Base-by-base conservation (phyloP, 1,140 invertebrate species). In the Achroia grisella region DNA sequence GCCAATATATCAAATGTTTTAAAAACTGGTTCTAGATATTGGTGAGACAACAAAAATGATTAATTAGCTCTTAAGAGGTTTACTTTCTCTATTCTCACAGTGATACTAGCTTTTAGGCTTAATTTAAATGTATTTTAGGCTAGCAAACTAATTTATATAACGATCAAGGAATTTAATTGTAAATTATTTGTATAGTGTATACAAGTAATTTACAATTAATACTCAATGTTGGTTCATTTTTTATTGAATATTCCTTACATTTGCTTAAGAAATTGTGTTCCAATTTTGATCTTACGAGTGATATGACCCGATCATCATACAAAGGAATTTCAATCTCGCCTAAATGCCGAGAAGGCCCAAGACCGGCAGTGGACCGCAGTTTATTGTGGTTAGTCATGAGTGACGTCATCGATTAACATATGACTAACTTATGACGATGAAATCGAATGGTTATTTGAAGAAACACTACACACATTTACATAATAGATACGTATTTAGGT, bases 321-420 rank as follows among this genome's bases (percentile, higher is more conserved):
- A 50, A 58, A 56, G 47, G 51, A 56, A 62, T 48, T 51, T 52
- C 50, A 13, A 49, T 54, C 52, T 70, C 56, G 45, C 53, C 63
- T 56, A 58, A 68, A 68, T 65, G 58, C 62, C 59, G 44, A 50
- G 50, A 40, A 10, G 65, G 54, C 60, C 6, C 6, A 23, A 23
- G 56, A 53, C 47, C 53, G 45, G 57, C 52, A 58, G 59, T 52
- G 55, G 42, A 32, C n/a, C 61, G 62, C 72, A 52, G 57, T 50
- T 40, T 70, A 46, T 52, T 32, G 49, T 44, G 52, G 56, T 77
- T 77, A 78, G 70, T 79, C 78, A 82, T 59, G 42, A 6, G 39
- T 82, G 75, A 79, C 75, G 78, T 82, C 78, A 82, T 47, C 64
- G 56, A 71, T 72, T 64, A 55, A 57, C 61, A 64, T 51, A 66